Evolutionary conservation across 2,113 vertebrate species (phyloP), one percentile per base, ranked within the genome.

Genomic region (Naja naja): DNA sequence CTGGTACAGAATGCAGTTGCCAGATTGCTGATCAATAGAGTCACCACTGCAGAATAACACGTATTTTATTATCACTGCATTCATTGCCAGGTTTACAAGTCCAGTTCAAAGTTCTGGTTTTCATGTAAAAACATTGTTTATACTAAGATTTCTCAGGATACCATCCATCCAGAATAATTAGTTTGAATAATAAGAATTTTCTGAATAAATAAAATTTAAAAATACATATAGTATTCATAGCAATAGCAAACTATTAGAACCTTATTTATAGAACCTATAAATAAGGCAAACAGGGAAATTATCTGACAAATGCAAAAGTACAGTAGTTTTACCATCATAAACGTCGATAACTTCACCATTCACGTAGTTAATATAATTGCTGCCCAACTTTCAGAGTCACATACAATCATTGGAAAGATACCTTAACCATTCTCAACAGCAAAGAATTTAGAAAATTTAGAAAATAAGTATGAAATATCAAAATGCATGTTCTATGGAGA

Each of bases 381-480:
- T 81, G 34, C 34, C 34, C 74, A 81, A 43, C 7, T 81, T 81
- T 22, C 34, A 81, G 6, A 81, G 34, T 9, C 34, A 3, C n/a
- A 39, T 81, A 81, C 34, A 22, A 7, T 81, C 18, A 22, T 43
- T 81, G 34, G 34, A 43, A 43, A 81, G 34, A 9, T 81, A 43
- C 34, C 18, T 43, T 81, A 43, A 81, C 74, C 34, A 43, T 43
- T 81, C 34, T 43, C 74, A 43, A 43, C 74, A 81, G 69, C 94
- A 89, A 89, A 96, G 94, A 94, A 60, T 27, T 60, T 25, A 11
- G 25, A 60, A 60, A 89, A 92, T 96, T 18, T 95, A 95, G 95
- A 43, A 94, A 93, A 95, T 93, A 95, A 74, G 34, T 94, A 92
- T 94, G 95, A 91, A 89, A 92, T 30, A n/a, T 22, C 3, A 88